phyloP scores from a whole-genome alignment of 2,113 vertebrate species.

The Clupea harengus region DNA sequence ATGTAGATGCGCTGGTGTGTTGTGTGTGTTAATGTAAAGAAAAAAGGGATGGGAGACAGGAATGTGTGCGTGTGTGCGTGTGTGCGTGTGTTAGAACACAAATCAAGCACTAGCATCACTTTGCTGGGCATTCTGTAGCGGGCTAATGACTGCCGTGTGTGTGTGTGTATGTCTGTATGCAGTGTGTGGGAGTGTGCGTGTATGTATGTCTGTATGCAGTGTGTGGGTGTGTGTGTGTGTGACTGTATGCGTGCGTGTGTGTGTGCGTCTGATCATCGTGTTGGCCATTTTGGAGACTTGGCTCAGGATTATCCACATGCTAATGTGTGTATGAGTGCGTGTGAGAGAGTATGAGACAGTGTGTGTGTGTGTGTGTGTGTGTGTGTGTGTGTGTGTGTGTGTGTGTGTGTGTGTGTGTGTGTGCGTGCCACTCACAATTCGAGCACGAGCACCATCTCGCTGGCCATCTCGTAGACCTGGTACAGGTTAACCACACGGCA shows the following conservation, averaged over 20 bases:
- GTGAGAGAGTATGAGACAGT: neutral
- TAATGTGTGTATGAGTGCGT: neutral
- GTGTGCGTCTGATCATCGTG: neutral
- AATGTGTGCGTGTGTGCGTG: neutral
- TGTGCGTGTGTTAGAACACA: neutral
- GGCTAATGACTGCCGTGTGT: neutral
- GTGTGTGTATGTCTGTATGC: neutral
- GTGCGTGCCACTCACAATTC: slow-evolving; percentile 68
- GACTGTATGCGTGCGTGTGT: neutral
- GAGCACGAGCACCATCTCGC: slow-evolving; percentile 76
- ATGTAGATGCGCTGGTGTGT: neutral
- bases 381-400: neutral
- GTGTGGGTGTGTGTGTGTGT: neutral
- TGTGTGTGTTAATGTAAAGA: neutral
- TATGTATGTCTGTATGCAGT: neutral
- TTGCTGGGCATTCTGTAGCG: neutral
- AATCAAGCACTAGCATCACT: neutral
- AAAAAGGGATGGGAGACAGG: neutral
- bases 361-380: neutral
- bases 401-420: neutral
- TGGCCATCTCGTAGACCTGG: slow-evolving; percentile 71
- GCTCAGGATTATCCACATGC: too few relatives aligned
- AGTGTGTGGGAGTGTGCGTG: too few relatives aligned
- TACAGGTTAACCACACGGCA: slow-evolving; percentile 68
- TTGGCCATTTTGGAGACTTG: neutral